Evolutionary conservation across 2,888 invertebrate species (phyloP), one percentile per base, ranked within the genome.

Genomic region (Thymelicus acteon): DNA sequence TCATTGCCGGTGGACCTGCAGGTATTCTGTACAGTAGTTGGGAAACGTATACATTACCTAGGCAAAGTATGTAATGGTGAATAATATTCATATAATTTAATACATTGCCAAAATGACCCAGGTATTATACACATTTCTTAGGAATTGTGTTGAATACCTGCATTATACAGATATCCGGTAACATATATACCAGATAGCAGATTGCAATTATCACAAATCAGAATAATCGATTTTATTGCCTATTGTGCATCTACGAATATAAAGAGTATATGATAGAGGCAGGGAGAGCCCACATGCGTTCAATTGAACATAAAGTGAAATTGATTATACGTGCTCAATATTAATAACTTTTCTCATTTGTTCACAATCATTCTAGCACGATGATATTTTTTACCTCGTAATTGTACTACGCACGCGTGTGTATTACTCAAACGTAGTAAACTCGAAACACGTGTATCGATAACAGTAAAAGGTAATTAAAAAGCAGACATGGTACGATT

Each of bases 401-500:
- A 67, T 40, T 58, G 48, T 63, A 75, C 74, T 76, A 73, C 75
- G 75, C 75, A 77, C 75, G 76, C 76, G 75, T 77, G 77, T 80
- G 75, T 80, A 78, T 67, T 75, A 76, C 69, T 73, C 73, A 63
- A 74, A 75, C 74, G 77, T 86, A 86, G 86, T 86, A 86, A 86
- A 86, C 78, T 77, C 71, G 74, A 37, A 84, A 82, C 88, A 89
- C 89, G 89, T 90, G 90, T 86, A 87, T 74, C 73, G 87, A 90
- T 88, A 88, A 88, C 80, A 80, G 77, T 77, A 78, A 79, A 81
- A 77, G 74, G 75, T 72, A 73, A 72, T 71, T 68, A 72, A 79
- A 78, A 77, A 78, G 77, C 79, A 79, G 62, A 68, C 60, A 78
- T 79, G 79, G 78, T 75, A 74, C 54, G 72, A 47, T 61, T 15